Evolutionary conservation across 2,888 invertebrate species (phyloP), one percentile per base, ranked within the genome.

Genomic region (Lagria hirta): DNA sequence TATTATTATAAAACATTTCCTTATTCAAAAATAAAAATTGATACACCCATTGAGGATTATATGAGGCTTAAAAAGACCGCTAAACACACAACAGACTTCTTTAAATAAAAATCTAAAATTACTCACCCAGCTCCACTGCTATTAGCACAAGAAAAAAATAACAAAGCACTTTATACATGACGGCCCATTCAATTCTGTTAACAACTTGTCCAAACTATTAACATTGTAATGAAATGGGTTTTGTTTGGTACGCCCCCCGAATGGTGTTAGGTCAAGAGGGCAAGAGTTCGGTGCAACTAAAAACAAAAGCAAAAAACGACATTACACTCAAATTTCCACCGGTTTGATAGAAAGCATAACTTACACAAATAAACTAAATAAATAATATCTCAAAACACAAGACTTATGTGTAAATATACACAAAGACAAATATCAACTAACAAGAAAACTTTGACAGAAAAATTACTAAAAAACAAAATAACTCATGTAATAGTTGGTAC

Each of bases 241-340:
- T 4, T 27, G 20, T 28, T 16, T 21, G 7, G 13, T n/a, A n/a
- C n/a, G n/a, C n/a, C n/a, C n/a, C 36, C 43, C 18, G 7, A 20
- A 24, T 29, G 28, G 18, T 8, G 16, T 15, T 41, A 32, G 43
- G 40, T 43, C 43, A 48, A 44, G 35, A 26, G 48, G 42, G 26
- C 46, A 47, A 36, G 30, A 42, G 46, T 35, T 47, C 46, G 33
- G 22, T 30, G 44, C 34, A 44, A 28, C 20, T 26, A 13, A 34
- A 42, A 34, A 29, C n/a, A 3, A 17, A 16, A 21, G 26, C 17
- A 8, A 7, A 16, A 24, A 12, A 17, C n/a, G 11, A 3, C 8
- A 7, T 6, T 24, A 7, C 4, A 24, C 4, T 7, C 8, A 24
- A 6, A 5, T 4, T 10, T 24, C 24, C 6, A 6, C 6, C 11